Base-by-base conservation (phyloP, 2,888 invertebrate genomes). In the Ganaspis brasiliensis region DNA sequence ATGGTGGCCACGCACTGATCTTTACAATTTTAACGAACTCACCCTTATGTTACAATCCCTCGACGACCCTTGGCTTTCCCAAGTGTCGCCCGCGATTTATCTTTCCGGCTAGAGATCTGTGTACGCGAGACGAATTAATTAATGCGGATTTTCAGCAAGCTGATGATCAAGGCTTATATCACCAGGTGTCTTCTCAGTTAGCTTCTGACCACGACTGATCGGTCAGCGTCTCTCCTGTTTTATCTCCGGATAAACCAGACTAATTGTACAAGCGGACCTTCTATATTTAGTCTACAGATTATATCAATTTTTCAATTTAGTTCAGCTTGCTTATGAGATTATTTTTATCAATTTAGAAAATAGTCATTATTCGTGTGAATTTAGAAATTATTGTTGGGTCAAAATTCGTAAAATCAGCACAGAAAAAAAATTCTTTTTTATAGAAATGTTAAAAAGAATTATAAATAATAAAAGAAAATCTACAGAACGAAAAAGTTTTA, bases 141-240 rank as follows among this genome's bases (percentile, higher is more conserved):
- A 87, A 86, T 86, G 84, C 82, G 80, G 83, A 80, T 82, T 80
- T 80, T 59, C 76, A 79, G 52, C 37, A 77, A 76, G 77, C 75
- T 75, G 49, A 73, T 74, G 56, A 35, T 73, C 40, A 70, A 76
- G 78, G 79, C 78, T 82, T 78, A 75, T 81, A 83, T 85, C 82
- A 52, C 49, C 87, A 88, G 87, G 86, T 85, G 87, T 86, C 85
- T 85, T 49, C 74, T 67, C 56, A 74, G 81, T 79, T 76, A 75
- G 75, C 77, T 85, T 80, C 74, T 61, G 86, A 86, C 86, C 75
- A 74, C 74, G 78, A 80, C 78, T 87, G 84, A 90, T 90, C 88
- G 87, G 87, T 90, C 90, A 90, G 84, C 88, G 90, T 89, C 87
- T 88, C 79, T 79, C 81, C 83, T 90, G 86, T 90, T 90, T 90